phyloP scores from a whole-genome alignment of 2,113 vertebrate species.

The Pituophis catenifer region DNA sequence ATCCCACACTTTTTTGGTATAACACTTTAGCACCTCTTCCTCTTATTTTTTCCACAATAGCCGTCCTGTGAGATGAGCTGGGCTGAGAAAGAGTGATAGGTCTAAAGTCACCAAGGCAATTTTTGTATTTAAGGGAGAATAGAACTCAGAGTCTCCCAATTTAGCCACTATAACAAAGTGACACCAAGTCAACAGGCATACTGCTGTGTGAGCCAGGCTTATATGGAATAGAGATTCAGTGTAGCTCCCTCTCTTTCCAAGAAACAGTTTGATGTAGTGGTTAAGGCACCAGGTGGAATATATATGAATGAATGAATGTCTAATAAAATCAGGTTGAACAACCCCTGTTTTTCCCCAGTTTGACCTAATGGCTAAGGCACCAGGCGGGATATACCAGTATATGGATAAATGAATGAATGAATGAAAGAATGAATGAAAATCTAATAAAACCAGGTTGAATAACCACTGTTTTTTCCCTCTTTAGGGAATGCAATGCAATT shows the following conservation, averaged over 20 bases:
- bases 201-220: not conserved
- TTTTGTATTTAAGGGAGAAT: not conserved
- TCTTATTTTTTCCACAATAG: not conserved
- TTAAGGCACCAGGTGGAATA: not conserved
- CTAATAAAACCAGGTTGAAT: not conserved
- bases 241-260: not conserved
- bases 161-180: not conserved
- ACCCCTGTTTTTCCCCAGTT: not conserved
- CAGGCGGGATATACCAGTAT: too few species aligned
- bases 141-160: not conserved
- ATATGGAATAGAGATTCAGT: not conserved
- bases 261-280: not conserved
- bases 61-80: not conserved
- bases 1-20: not conserved
- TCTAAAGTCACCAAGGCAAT: not conserved
- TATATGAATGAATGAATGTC: too few species aligned
- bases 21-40: not conserved
- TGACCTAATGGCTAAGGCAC: too few species aligned
- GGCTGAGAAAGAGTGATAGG: not conserved
- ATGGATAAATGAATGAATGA: too few species aligned
- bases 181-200: not conserved
- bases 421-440: not conserved
- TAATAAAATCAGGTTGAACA: not conserved
- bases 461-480: not conserved
- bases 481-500: not conserved